Evolutionary conservation across 1,140 invertebrate genomes (phyloP).

Genomic region (Bombus pascuorum): DNA sequence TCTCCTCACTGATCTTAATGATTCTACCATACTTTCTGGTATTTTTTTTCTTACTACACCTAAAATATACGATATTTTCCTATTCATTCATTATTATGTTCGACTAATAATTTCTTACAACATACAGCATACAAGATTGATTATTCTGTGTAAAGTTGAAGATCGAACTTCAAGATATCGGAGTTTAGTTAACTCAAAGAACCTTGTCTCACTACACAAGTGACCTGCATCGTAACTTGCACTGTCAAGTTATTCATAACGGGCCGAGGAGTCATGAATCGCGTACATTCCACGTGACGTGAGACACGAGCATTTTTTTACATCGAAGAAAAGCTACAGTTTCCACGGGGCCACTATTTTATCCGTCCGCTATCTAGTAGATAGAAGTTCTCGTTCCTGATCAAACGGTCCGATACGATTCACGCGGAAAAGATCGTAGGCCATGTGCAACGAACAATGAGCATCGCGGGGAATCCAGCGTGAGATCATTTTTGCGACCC

Average conservation of each 20-base stretch:
- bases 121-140: no score
- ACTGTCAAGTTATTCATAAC: slow-evolving; percentile 1
- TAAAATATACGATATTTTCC: no score
- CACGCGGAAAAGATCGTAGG: slow-evolving; percentile 57
- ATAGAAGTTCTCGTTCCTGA: slow-evolving; percentile 46
- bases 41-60: no score
- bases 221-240: slow-evolving; percentile 10
- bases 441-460: slow-evolving; percentile 63
- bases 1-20: no score
- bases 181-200: no score
- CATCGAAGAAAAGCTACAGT: slow-evolving; percentile 40
- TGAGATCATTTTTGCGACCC: slow-evolving; percentile 61
- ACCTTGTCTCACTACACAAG: not conserved
- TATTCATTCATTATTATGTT: no score
- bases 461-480: slow-evolving; percentile 54
- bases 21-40: no score
- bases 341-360: slow-evolving; percentile 35
- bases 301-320: not conserved
- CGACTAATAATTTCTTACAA: no score
- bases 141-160: no score
- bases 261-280: not conserved
- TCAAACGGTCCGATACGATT: slow-evolving; percentile 63
- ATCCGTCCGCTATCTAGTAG: slow-evolving; percentile 29
- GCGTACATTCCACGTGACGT: not conserved
- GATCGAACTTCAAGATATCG: no score